These are phyloP conservation scores for Acanthurus tractus DNA, from an alignment of 2,797 vertebrate genomes.

Conservation along the genomic window DNA sequence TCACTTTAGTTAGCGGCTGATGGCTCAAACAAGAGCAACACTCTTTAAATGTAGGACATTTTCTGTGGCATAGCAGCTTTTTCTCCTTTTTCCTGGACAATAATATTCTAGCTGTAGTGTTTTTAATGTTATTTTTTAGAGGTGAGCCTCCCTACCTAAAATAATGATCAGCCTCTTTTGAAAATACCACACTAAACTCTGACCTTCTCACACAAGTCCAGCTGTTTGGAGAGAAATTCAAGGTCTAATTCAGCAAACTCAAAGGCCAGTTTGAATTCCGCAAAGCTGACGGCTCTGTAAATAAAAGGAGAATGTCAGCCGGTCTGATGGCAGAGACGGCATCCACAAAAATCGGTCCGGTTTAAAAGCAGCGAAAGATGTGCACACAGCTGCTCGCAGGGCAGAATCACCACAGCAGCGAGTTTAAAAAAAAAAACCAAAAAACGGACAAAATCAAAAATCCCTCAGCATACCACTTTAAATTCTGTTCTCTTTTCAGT, in stretches of 20 bases:
- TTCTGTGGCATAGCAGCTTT: not conserved
- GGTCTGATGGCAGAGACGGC: not conserved
- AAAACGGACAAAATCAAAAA: conserved; percentile 14
- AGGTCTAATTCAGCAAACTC: conserved; percentile 28
- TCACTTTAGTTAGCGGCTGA: not conserved
- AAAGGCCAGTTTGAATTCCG: conserved; percentile 1
- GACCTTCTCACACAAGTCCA: conserved; percentile 18
- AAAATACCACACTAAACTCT: conserved; percentile 19
- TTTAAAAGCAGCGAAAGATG: not conserved
- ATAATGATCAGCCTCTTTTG: not conserved
- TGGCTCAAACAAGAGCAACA: not conserved
- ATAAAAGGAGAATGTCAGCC: not conserved
- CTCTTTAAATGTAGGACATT: not conserved
- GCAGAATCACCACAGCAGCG: not conserved
- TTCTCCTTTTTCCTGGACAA: not conserved
- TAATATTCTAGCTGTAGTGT: not conserved
- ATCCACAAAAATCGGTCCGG: not conserved
- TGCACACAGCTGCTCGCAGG: not conserved
- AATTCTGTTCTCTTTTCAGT: conserved; percentile 40
- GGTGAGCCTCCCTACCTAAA: not conserved
- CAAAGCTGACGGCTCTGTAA: not conserved
- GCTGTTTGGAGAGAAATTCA: conserved; percentile 8
- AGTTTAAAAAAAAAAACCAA: not conserved
- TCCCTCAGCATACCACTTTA: conserved; percentile 20
- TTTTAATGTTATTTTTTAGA: not conserved